A percentile compares a stretch with the other conserved stretches of the same genome.
Conservation (phyloP, 2,888 invertebrate species). For the Molorchus minor region DNA sequence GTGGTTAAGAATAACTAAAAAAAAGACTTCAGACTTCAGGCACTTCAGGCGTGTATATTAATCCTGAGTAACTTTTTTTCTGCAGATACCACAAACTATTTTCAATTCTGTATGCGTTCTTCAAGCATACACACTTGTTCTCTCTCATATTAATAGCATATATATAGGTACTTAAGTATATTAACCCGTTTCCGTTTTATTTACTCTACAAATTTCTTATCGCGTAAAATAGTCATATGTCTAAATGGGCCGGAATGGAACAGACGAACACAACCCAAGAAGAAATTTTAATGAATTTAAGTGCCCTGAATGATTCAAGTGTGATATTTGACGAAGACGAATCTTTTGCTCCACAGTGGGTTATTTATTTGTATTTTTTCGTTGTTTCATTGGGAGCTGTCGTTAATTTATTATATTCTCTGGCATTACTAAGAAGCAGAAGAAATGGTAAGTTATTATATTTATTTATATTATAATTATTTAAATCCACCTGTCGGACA, state of each 20-base stretch:
- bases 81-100: conserved; percentile 23
- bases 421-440: conserved; percentile 63
- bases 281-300: conserved; percentile 22
- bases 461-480: no score
- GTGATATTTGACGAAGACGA: conserved; percentile 22
- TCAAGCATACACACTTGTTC: conserved; percentile 21
- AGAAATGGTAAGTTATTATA: conserved; percentile 62
- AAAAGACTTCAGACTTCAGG: conserved; percentile 3
- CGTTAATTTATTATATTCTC: conserved; percentile 46
- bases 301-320: conserved; percentile 16
- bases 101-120: conserved; percentile 30
- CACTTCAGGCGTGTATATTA: conserved; percentile 1
- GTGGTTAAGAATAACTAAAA: conserved; percentile 2
- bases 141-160: conserved; percentile 7
- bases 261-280: conserved; percentile 13
- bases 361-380: conserved; percentile 48
- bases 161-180: conserved; percentile 4
- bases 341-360: conserved; percentile 42
- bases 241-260: conserved; percentile 28
- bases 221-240: conserved; percentile 8
- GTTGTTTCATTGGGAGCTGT: conserved; percentile 47
- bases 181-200: conserved; percentile 16
- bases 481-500: no score
- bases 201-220: conserved; percentile 17
- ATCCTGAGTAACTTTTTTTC: conserved; percentile 5